Conservation (phyloP, 2,113 vertebrate genomes). For the Pseudorectes ferrugineus region DNA sequence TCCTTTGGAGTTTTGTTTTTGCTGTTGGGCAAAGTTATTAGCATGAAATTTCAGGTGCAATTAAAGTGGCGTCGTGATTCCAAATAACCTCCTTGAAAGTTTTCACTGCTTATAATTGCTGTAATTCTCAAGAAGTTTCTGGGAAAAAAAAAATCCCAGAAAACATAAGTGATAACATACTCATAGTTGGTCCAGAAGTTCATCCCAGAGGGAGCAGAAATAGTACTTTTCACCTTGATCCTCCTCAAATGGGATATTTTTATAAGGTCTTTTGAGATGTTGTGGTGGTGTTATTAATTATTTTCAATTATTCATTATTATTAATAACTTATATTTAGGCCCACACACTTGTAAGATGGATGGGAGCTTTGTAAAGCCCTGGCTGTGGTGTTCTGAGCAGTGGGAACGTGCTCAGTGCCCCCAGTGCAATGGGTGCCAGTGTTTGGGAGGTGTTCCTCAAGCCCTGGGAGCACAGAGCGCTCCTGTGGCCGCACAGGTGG, state of each 20-base stretch:
- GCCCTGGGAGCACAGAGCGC: neutral
- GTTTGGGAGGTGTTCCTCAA: neutral
- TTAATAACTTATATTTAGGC: neutral
- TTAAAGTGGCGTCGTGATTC: neutral
- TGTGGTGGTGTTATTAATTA: neutral
- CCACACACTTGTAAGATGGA: neutral
- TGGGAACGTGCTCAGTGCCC: neutral
- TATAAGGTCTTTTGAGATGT: neutral
- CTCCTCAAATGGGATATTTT: neutral
- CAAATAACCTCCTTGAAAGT: neutral
- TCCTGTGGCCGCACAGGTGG: neutral
- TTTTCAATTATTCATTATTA: neutral
- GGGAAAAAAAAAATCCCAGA: neutral
- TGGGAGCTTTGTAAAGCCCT: neutral
- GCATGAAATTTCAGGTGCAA: neutral
- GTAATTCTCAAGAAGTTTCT: neutral
- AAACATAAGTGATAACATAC: accelerated
- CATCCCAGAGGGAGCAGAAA: neutral
- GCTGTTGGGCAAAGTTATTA: neutral
- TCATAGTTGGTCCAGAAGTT: neutral
- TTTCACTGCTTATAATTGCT: neutral
- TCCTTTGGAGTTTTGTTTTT: neutral
- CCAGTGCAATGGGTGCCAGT: neutral
- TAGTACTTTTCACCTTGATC: neutral
- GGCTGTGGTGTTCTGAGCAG: neutral